Conservation (phyloP, 30 jellyfish, hydroid and myxozoan genomes). For the Cassiopea andromeda region DNA sequence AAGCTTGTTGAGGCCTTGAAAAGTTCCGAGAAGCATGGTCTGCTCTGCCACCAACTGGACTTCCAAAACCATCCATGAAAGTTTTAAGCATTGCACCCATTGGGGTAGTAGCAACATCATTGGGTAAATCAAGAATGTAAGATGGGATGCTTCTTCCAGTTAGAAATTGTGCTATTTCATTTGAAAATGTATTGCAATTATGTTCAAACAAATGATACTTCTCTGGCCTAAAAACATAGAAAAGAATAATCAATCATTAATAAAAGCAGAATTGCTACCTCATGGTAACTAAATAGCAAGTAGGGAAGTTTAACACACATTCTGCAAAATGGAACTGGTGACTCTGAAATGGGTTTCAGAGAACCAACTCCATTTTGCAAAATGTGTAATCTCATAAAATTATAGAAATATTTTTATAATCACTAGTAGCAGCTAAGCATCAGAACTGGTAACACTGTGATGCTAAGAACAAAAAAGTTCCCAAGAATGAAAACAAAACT, state of each 20-base stretch:
- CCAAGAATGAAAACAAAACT: too few relatives aligned
- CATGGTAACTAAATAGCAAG: background rate
- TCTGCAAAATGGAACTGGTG: too few relatives aligned
- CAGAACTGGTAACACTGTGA: too few relatives aligned
- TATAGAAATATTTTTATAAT: too few relatives aligned
- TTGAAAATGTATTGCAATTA: constrained; percentile 90
- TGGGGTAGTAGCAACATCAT: constrained; percentile 75
- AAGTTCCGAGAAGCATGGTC: background rate
- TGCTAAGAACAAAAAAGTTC: too few relatives aligned
- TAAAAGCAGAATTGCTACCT: background rate
- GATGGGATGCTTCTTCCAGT: constrained; percentile 88
- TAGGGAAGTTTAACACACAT: too few relatives aligned
- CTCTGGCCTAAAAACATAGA: constrained; percentile 62
- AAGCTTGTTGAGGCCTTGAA: background rate
- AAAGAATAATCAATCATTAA: background rate
- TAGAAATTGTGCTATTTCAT: constrained; percentile 86
- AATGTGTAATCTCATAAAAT: too few relatives aligned
- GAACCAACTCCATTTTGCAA: too few relatives aligned
- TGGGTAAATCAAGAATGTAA: constrained; percentile 78
- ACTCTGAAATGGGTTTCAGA: too few relatives aligned
- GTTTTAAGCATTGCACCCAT: constrained; percentile 81
- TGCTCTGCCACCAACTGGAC: constrained; percentile 26
- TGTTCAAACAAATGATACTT: constrained; percentile 80
- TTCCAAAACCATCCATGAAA: constrained; percentile 49
- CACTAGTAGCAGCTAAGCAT: too few relatives aligned